Evolutionary conservation across 2,888 invertebrate genomes (phyloP), one percentile per base, ranked within the genome.

Genomic region (Cotesia congregata): DNA sequence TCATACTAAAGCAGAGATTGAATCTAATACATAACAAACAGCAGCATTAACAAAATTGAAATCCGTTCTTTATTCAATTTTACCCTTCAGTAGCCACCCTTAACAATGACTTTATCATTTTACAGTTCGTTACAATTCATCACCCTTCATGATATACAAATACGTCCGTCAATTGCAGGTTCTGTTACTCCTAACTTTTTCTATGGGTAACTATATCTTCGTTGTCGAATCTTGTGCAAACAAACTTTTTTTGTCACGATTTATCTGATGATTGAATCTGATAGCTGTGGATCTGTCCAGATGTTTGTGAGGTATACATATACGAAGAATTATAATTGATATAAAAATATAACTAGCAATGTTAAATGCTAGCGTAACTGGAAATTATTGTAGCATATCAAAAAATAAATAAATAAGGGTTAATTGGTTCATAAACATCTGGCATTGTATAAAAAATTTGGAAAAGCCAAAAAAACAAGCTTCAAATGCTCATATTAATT

Each of bases 11-110:
- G 3, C 3, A 30, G 30, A 4, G 30, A 30, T 30, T 30, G 3
- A 30, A 30, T 30, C 2, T 30, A 30, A 30, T 30, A 30, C 3
- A 12, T 12, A 50, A 50, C 3, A 30, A 30, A 30, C 30, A 30
- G 30, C 30, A 30, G 30, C 30, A 30, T 30, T 30, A 30, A 30
- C 30, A 50, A 50, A 50, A 7, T 7, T 50, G 4, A 50, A 50
- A 50, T 50, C 12, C 50, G 12, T 50, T 12, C 50, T 20, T 9
- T 59, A 59, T 70, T 64, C 61, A 38, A 50, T n/a, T 70, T 60
- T 81, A 81, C 72, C 80, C 80, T 81, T 73, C 78, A 40, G 71
- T 78, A 70, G 78, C 75, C 75, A 75, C 74, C 65, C 73, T 67
- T 68, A 17, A 50, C 7, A 15, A 41, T 41, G 17, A 12, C 41